Evolutionary conservation across 2,888 invertebrate species (phyloP), one percentile per base, ranked within the genome.

Genomic region (Nemotelus pantherinus): DNA sequence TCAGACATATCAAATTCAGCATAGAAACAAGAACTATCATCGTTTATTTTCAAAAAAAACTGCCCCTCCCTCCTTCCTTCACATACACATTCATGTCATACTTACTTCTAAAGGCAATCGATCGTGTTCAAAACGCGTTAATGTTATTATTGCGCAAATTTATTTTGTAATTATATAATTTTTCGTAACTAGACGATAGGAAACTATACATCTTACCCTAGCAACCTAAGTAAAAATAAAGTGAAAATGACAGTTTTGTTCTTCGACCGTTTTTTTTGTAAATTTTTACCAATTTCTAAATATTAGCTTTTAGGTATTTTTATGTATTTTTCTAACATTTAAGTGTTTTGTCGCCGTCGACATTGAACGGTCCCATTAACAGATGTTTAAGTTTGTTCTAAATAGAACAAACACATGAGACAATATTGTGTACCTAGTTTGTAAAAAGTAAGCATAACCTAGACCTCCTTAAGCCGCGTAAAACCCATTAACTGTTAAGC

Each of bases 341-440:
- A 25, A 25, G 25, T 25, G 25, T 25, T 25, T 25, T 25, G 25
- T 25, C 25, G 25, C 25, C 25, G 25, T 25, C 25, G 25, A 25
- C 25, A 25, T 25, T 25, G 25, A 25, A 25, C 25, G 25, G 25
- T 25, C 25, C 25, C 25, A 25, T 25, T 25, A 25, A 25, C 25
- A 25, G 25, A 25, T 25, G 25, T 25, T 25, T 25, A 25, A 25
- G 25, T 25, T 25, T 25, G 25, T 39, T 68, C 45, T 72, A 72
- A 72, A 58, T 72, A 72, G 47, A 44, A 45, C 58, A 72, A 72
- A 72, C 71, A 57, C 53, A 25, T 10, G 58, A 72, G 71, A 72
- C 58, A 72, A 72, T 57, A 25, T 25, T 25, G 25, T 25, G 25
- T 25, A 25, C 25, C 25, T 72, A 72, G 67, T 44, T 25, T 67